Base-by-base conservation (phyloP, 2,888 invertebrate genomes). In the Synergus gifuensis region DNA sequence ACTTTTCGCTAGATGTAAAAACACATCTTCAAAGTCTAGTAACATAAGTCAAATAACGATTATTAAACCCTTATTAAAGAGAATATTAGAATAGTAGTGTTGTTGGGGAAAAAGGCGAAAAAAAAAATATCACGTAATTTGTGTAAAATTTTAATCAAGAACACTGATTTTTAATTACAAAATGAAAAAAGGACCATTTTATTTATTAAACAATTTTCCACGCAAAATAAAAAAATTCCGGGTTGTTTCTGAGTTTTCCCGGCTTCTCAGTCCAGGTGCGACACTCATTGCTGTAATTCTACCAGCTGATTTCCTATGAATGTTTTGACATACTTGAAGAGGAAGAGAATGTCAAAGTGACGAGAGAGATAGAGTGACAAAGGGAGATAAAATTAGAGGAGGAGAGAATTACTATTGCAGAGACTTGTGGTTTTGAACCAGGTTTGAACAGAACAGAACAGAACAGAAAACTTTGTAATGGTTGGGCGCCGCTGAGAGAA, bases 401-500 rank as follows among this genome's bases (percentile, higher is more conserved):
- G 16, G 58, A 76, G 63, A 62, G 49, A 66, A 66, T 42, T 42
- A 42, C 36, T 44, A 46, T 46, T 44, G 18, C 18, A 46, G 46
- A 73, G 36, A 62, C 4, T 62, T 62, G 62, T 62, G 28, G 60
- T 5, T 60, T 60, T 5, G 22, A 22, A 54, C 54, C 54, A 7
- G 58, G 58, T 58, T 58, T 28, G 44, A 46, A 69, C 18, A 69
- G 44, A 44, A 67, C 14, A 69, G 44, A 44, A 67, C 14, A 46
- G 49, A 49, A 36, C 73, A 54, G 54, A n/a, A 28, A 73, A 54
- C 49, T 73, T 54, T 54, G 73, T 54, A 54, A 54, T 73, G 73
- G 73, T 73, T 73, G 73, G 54, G 36, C 54, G 73, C 73, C 73
- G 73, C 73, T 73, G 69, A 78, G 78, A 76, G 58, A 78, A 69